Percentiles rank a stretch among this genome's conserved stretches.
phyloP scores from a whole-genome alignment of 2,797 vertebrate genomes.

The Nannoperca obscura region DNA sequence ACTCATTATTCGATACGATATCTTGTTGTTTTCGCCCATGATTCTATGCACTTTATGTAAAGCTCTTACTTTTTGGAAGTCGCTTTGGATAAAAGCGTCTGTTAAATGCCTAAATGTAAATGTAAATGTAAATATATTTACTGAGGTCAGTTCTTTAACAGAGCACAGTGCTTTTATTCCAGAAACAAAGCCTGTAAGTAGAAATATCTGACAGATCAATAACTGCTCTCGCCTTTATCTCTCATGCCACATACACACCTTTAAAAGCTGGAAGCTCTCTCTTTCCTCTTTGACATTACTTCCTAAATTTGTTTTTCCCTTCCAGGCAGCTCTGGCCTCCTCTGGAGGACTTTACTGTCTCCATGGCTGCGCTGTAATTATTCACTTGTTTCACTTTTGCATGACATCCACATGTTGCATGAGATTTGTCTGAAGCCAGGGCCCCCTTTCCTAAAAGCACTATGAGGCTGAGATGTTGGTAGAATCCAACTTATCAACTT shows the following conservation, averaged over 20 bases:
- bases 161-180: no score
- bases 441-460: neutral
- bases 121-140: no score
- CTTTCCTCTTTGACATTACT: constrained; percentile 12
- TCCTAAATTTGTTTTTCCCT: constrained; percentile 53
- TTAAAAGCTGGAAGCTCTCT: neutral
- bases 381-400: constrained; percentile 72
- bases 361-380: constrained; percentile 91
- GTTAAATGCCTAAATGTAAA: no score
- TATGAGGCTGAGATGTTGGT: neutral
- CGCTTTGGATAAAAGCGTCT: no score
- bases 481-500: neutral
- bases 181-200: no score
- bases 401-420: constrained; percentile 26
- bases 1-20: no score
- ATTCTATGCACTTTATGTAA: no score
- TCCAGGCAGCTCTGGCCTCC: constrained; percentile 90
- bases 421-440: constrained; percentile 8
- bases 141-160: no score
- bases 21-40: no score
- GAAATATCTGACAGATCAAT: no score
- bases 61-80: no score
- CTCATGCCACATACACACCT: neutral
- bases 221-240: neutral
- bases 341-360: constrained; percentile 96